Evolutionary conservation across 1,140 invertebrate species (phyloP), one percentile per base, ranked within the genome.

Genomic region (Euwallacea fornicatus): DNA sequence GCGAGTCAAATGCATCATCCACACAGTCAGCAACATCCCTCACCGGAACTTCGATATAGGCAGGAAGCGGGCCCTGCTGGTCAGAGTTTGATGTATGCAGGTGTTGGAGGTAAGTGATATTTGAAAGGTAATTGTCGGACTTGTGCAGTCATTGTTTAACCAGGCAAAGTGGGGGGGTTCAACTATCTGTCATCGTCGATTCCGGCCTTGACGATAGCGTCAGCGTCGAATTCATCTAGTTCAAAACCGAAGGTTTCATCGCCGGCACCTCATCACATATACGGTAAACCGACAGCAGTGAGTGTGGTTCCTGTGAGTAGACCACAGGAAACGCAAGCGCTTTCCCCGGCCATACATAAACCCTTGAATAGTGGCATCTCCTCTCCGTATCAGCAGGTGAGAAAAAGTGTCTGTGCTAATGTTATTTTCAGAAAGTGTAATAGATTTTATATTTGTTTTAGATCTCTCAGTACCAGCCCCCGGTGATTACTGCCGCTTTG

Each of bases 251-350:
- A 91, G 83, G 90, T 92, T 9, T 90, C 87, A 73, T 91, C 90
- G 78, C 91, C 91, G 6, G 89, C 90, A 60, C 90, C 90, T n/a
- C 88, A 87, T 50, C 90, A 93, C 73, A 88, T 93, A 66, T 92
- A 91, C 78, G 88, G 90, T 6, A 91, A 91, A 80, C 89, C 89
- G 7, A 86, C 85, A 72, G 86, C 86, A 76, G 84, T 87, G 80
- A 79, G 86, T 74, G 84, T 89, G 74, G 85, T 89, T 72, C 85
- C 87, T 70, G 82, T 88, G 66, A 73, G 79, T 82, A 41, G 83
- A 83, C 54, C 71, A 15, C 44, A 69, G 21, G 72, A 73, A 16
- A 81, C 8, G 79, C 83, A 58, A 13, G 44, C 64, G 43, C 68
- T 54, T 43, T 65, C 21, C 64, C 73, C 71, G 16, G 47, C 78